Conservation (phyloP, 2,113 vertebrate species). For the Amphiprion ocellaris region DNA sequence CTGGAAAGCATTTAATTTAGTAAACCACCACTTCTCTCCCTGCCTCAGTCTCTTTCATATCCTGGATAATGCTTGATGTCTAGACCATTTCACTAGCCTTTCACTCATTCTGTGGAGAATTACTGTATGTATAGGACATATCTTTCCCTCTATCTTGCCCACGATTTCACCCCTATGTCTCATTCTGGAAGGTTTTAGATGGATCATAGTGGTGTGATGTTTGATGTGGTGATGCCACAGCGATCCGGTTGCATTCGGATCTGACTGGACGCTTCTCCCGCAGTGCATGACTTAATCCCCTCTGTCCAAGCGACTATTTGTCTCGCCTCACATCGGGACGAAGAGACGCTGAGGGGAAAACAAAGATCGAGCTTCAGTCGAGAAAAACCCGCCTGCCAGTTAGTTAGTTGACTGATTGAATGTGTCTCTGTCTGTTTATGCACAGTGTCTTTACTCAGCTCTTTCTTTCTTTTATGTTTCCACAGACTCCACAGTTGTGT, state of each 20-base stretch:
- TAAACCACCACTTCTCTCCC: conserved; percentile 46
- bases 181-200: conserved; percentile 35
- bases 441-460: conserved; percentile 28
- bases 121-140: conserved; percentile 1
- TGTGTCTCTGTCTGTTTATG: conserved; percentile 29
- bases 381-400: conserved; percentile 20
- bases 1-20: conserved; percentile 69
- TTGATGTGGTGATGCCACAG: conserved; percentile 60
- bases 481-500: conserved; percentile 67
- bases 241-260: conserved; percentile 40
- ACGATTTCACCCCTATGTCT: conserved; percentile 20
- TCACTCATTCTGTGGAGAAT: conserved; percentile 32
- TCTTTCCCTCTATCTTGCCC: conserved; percentile 6
- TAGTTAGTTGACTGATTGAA: conserved; percentile 33
- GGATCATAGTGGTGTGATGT: conserved; percentile 45
- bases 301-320: conserved; percentile 57
- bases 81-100: not conserved
- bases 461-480: conserved; percentile 38
- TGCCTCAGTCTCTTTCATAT: conserved; percentile 48
- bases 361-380: conserved; percentile 33
- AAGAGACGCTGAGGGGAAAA: conserved; percentile 30
- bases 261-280: conserved; percentile 65
- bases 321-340: conserved; percentile 46
- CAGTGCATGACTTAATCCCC: conserved; percentile 69
- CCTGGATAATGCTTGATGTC: conserved; percentile 35